Percentiles rank a stretch among this genome's conserved stretches.
Evolutionary conservation across 2,797 vertebrate species (phyloP).

Genomic region (Masticophis lateralis): DNA sequence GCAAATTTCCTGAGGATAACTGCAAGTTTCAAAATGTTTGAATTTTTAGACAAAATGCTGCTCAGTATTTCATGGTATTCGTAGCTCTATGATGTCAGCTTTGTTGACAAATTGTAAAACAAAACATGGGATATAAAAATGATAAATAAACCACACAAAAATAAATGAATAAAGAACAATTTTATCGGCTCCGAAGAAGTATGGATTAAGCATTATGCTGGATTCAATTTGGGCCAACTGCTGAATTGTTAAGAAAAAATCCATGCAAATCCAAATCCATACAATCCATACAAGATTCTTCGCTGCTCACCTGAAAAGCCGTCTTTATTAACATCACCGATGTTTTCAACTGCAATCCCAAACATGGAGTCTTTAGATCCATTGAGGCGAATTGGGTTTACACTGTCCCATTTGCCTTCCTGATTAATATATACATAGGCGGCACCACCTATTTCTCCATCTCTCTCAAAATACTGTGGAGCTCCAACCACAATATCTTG

Average conservation of each 20-base stretch:
- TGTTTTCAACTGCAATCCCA: constrained; percentile 89
- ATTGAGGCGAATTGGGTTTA: constrained; percentile 81
- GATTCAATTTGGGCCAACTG: neutral
- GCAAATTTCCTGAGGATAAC: neutral
- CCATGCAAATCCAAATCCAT: neutral
- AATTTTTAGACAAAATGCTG: neutral
- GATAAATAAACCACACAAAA: neutral
- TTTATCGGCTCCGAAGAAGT: neutral
- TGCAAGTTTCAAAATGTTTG: neutral
- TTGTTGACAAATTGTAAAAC: neutral
- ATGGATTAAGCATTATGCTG: neutral
- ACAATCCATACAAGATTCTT: neutral
- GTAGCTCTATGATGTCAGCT: neutral
- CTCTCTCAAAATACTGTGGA: constrained; percentile 92
- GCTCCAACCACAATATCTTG: constrained; percentile 94
- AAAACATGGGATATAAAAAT: neutral
- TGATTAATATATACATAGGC: constrained; percentile 92
- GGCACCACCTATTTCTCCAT: constrained; percentile 87
- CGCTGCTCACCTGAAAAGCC: constrained; percentile 82
- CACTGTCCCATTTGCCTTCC: constrained; percentile 80
- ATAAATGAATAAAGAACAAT: neutral
- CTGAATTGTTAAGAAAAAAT: neutral
- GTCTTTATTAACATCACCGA: constrained; percentile 92
- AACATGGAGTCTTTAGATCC: constrained; percentile 95
- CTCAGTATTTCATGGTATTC: neutral